Percentiles rank a stretch among this genome's conserved stretches.
Conservation (phyloP, 2,797 vertebrate genomes). For the Anguilla megastoma region DNA sequence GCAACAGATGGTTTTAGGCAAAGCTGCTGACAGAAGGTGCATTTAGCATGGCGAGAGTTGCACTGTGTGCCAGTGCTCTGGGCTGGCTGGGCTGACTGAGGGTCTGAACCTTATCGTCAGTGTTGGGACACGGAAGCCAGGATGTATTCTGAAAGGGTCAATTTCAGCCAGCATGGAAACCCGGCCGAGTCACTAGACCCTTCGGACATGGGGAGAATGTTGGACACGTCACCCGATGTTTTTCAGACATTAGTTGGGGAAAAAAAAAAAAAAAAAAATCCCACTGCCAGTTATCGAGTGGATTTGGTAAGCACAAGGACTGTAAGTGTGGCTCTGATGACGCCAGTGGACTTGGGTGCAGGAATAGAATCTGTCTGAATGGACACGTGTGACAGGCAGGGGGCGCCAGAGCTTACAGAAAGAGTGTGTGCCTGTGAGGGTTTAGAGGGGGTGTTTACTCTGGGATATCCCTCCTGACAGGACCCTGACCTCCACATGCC, state of each 20-base stretch:
- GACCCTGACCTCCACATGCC: constrained; percentile 33
- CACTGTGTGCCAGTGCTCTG: not conserved
- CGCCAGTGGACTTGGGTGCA: not conserved
- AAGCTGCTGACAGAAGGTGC: not conserved
- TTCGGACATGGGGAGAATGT: not conserved
- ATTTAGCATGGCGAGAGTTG: not conserved
- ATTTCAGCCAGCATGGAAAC: not conserved
- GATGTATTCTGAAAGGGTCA: not conserved
- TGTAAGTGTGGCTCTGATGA: not conserved
- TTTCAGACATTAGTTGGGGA: not conserved
- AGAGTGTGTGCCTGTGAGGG: not conserved
- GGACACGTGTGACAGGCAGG: not conserved
- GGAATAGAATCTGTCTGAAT: not conserved
- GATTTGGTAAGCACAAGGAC: not conserved
- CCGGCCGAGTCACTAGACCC: not conserved
- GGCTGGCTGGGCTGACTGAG: not conserved
- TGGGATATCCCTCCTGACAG: constrained; percentile 7
- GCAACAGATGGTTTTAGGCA: not conserved
- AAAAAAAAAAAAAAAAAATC: not conserved
- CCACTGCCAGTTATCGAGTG: not conserved
- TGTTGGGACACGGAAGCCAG: not conserved
- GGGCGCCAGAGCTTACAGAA: constrained; percentile 29
- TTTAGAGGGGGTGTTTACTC: constrained; percentile 35
- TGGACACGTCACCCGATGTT: not conserved
- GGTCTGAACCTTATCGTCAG: not conserved